Conservation (phyloP, 2,888 invertebrate species). For the Pocota personata region DNA sequence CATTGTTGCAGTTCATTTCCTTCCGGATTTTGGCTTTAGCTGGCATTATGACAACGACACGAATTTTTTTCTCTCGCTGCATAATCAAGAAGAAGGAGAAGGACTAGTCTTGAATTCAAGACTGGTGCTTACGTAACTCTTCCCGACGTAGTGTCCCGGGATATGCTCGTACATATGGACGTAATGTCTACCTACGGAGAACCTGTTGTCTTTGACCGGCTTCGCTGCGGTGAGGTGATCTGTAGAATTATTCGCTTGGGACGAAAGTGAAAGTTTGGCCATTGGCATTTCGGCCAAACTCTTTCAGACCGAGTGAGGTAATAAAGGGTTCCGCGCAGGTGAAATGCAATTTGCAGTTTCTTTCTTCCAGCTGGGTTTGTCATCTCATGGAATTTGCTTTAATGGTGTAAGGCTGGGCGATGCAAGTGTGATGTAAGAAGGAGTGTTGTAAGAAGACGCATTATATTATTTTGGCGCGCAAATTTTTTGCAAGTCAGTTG, state of each 20-base stretch:
- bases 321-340: constrained; percentile 63
- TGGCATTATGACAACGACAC: constrained; percentile 60
- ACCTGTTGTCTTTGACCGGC: constrained; percentile 63
- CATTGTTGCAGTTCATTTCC: constrained; percentile 53
- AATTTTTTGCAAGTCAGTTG: constrained; percentile 28
- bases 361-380: constrained; percentile 10
- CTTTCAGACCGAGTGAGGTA: background rate
- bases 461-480: constrained; percentile 23
- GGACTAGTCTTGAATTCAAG: constrained; percentile 2
- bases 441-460: constrained; percentile 28
- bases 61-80: constrained; percentile 20
- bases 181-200: constrained; percentile 42
- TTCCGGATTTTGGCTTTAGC: constrained; percentile 64
- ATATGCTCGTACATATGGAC: constrained; percentile 16
- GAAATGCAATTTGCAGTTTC: constrained; percentile 59
- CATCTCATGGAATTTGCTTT: constrained; percentile 41
- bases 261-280: constrained; percentile 68
- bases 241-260: constrained; percentile 37
- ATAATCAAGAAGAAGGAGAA: constrained; percentile 1
- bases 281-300: constrained; percentile 35
- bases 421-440: constrained; percentile 55
- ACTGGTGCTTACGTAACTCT: constrained; percentile 39
- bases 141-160: constrained; percentile 29
- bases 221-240: background rate
- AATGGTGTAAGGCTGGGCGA: constrained; percentile 34